A percentile compares a stretch with the other conserved stretches of the same genome.
Evolutionary conservation across 2,797 vertebrate species (phyloP).

Genomic region (Hippopotamyrus pictus): DNA sequence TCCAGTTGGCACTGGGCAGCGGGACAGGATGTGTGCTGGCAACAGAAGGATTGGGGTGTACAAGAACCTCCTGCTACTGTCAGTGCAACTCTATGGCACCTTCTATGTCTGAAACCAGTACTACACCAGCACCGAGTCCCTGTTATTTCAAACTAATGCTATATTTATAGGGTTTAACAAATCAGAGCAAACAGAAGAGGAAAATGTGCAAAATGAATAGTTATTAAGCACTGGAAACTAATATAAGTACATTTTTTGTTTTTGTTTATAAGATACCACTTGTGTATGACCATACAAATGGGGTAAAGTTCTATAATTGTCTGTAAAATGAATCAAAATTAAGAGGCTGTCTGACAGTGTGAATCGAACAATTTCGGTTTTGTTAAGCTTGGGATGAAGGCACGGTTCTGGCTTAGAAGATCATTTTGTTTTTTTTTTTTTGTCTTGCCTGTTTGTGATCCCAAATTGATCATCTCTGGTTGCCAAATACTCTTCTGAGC

Average conservation of each 20-base stretch:
- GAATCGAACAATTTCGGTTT: background rate
- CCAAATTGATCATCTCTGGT: background rate
- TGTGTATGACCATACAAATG: background rate
- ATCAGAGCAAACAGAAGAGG: background rate
- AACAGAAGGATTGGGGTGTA: background rate
- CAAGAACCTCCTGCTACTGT: background rate
- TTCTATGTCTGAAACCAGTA: background rate
- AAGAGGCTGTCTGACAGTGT: background rate
- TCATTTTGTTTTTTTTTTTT: background rate
- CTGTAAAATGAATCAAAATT: background rate
- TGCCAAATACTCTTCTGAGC: background rate
- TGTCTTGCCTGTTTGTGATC: background rate
- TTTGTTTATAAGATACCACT: background rate
- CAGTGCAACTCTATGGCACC: background rate
- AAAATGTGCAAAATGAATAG: background rate
- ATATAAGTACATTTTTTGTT: background rate
- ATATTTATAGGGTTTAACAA: background rate
- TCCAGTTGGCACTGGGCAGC: background rate
- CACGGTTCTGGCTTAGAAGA: background rate
- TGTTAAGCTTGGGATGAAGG: background rate
- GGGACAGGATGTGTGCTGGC: background rate
- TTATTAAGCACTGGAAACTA: background rate
- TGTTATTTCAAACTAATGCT: background rate
- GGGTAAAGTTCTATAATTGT: background rate
- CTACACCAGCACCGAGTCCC: background rate